Conservation (phyloP, 2,888 invertebrate species). For the Schrankia costaestrigalis region DNA sequence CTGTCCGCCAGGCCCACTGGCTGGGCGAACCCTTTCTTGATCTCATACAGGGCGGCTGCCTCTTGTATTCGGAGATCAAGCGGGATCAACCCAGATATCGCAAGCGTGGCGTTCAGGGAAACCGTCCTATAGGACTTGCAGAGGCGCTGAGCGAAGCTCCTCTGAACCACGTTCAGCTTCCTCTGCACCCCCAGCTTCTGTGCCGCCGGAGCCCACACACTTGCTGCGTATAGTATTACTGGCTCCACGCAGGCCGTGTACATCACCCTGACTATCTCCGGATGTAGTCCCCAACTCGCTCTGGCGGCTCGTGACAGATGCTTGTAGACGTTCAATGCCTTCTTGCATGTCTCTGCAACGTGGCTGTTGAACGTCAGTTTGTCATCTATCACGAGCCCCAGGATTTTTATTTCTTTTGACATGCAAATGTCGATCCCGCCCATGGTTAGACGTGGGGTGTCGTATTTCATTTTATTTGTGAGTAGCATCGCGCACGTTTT, state of each 20-base stretch:
- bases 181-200: not conserved
- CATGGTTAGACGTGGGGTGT: too few species aligned
- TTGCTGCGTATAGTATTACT: too few species aligned
- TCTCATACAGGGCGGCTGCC: not conserved
- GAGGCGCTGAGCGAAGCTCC: not conserved
- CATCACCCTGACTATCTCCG: too few species aligned
- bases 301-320: not conserved
- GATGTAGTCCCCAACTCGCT: not conserved
- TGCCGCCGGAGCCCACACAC: too few species aligned
- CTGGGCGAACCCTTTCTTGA: not conserved
- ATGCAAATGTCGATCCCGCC: too few species aligned
- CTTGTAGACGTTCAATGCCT: not conserved
- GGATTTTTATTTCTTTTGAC: too few species aligned
- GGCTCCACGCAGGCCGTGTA: too few species aligned
- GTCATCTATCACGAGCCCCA: too few species aligned
- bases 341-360: not conserved
- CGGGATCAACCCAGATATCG: not conserved
- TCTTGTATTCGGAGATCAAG: not conserved
- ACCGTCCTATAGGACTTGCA: not conserved
- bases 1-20: not conserved
- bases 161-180: not conserved
- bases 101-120: not conserved
- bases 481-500: too few species aligned
- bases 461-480: too few species aligned
- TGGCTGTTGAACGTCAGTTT: too few species aligned